phyloP scores from a whole-genome alignment of 1,140 invertebrate species.

The Ostrea edulis region DNA sequence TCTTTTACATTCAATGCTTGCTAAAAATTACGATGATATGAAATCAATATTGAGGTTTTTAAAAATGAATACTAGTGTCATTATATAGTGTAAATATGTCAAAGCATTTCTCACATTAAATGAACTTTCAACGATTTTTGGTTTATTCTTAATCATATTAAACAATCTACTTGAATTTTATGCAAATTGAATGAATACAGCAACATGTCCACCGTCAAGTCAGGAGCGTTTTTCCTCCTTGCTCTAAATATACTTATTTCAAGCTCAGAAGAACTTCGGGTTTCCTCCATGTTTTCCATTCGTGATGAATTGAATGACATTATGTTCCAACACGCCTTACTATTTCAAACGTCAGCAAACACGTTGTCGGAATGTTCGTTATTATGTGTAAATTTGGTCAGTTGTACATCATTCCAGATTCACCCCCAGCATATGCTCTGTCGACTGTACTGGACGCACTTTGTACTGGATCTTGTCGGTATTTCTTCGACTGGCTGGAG shows the following conservation, averaged over 20 bases:
- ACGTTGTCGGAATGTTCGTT: not conserved
- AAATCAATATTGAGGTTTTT: too few species aligned
- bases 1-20: too few species aligned
- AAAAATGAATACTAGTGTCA: too few species aligned
- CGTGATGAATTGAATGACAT: not conserved
- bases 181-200: not conserved
- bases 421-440: not conserved
- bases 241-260: not conserved
- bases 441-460: slow-evolving; percentile 8
- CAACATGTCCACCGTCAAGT: not conserved
- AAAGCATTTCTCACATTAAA: too few species aligned
- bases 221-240: not conserved
- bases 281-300: not conserved
- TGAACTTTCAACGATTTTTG: too few species aligned
- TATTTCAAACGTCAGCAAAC: not conserved
- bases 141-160: too few species aligned
- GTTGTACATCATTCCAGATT: not conserved
- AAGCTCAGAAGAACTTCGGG: not conserved
- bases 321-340: not conserved
- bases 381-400: not conserved
- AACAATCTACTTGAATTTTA: too few species aligned
- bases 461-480: not conserved
- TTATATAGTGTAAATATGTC: too few species aligned
- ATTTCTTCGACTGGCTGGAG: not conserved
- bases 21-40: too few species aligned